Evolutionary conservation across 2,888 invertebrate genomes (phyloP).

Genomic region (Dicyrtomina minuta): DNA sequence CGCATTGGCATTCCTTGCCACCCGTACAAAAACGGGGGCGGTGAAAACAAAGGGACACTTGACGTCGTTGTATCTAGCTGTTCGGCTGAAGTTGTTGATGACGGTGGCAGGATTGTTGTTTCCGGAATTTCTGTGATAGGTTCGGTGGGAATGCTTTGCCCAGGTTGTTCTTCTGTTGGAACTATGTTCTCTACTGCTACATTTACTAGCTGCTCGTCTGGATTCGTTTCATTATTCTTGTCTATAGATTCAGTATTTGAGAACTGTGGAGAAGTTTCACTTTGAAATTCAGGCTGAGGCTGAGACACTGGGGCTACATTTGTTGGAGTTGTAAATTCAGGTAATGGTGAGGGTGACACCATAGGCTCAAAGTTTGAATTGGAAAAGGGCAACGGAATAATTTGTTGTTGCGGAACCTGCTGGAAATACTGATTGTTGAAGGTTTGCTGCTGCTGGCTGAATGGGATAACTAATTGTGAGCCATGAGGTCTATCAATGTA

Average conservation of each 20-base stretch:
- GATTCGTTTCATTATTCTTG: neutral
- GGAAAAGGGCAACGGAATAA: too few species aligned
- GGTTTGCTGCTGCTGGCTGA: neutral
- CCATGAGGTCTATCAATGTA: neutral
- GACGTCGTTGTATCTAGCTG: neutral
- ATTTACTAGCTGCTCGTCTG: neutral
- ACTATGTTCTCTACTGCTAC: neutral
- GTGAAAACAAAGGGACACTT: neutral
- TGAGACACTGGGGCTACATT: neutral
- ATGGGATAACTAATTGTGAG: neutral
- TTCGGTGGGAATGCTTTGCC: too few species aligned
- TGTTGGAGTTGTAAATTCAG: neutral
- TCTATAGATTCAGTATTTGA: neutral
- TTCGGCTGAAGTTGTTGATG: neutral
- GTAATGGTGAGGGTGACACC: neutral
- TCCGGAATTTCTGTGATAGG: neutral
- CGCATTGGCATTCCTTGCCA: conserved; percentile 11
- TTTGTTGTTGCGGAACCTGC: too few species aligned
- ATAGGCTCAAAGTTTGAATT: too few species aligned
- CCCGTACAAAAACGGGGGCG: neutral
- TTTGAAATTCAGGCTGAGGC: neutral
- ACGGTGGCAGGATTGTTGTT: neutral
- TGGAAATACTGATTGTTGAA: neutral
- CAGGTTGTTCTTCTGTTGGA: too few species aligned
- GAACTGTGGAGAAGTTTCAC: neutral